Evolutionary conservation across 92 coral and sea anemone genomes (phyloP), one percentile per base, ranked within the genome.

Genomic region (Epizoanthus fatuus): DNA sequence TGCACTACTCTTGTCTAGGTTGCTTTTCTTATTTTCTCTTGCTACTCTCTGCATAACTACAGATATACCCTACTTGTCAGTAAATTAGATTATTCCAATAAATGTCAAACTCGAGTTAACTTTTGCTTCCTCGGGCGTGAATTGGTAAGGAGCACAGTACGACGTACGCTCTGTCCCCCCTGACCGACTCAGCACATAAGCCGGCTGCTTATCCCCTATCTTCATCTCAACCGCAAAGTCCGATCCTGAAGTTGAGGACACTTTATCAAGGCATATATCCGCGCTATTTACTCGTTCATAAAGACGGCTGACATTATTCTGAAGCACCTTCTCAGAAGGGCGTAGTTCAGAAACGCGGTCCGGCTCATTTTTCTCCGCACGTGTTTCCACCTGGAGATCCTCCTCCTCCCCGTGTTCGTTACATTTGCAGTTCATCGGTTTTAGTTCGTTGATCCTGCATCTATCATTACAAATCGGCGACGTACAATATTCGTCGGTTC

Each of bases 61-160:
- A 49, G 13, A 49, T 49, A 49, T 49, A 49, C 11, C 53, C 53
- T 49, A 49, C 3, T 49, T 8, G 53, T 49, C 53, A 7, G 11
- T 7, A 47, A 2, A 49, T 81, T 76, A 94, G 35, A 95, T 95
- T 58, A 95, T 92, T 38, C 98, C 98, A 74, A 95, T 95, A 86
- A 95, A 95, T 12, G 98, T 95, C 62, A 95, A 84, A 63, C 98
- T 95, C 16, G 94, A 94, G 52, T 95, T 92, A 7, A 69, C 37
- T 14, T 77, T 85, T 4, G 74, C 86, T 68, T 91, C 91, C 9
- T 87, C 94, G 55, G 82, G 82, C 19, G 58, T 16, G 15, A 60
- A 59, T 77, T 77, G 82, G 25, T 17, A 77, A 10, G 82, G 32
- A 40, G 3, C 38, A 42, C 70, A 59, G 40, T 60, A 64, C 5